Evolutionary conservation across 2,888 invertebrate genomes (phyloP).

Genomic region (Branchinecta sandiegonensis): DNA sequence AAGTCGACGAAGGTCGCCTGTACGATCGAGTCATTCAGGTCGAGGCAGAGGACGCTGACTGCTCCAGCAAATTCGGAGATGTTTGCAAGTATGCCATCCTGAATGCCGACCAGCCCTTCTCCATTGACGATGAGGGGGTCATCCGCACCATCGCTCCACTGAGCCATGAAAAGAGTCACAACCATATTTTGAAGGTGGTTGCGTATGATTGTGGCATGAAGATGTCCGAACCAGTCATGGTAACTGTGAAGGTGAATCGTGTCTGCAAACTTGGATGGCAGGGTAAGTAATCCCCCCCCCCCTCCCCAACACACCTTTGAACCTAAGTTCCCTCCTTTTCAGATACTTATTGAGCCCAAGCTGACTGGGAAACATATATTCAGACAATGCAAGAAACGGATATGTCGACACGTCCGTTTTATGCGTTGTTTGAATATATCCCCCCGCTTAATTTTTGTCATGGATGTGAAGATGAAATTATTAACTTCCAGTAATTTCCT

Average conservation of each 20-base stretch:
- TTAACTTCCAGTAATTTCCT: no score
- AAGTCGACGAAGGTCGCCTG: constrained; percentile 76
- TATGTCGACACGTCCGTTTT: no score
- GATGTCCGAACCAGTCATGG: constrained; percentile 81
- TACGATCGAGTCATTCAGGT: constrained; percentile 81
- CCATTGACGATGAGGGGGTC: constrained; percentile 79
- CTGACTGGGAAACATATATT: no score
- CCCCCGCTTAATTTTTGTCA: no score
- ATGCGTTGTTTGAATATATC: no score
- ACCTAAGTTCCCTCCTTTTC: no score
- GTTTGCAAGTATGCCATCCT: constrained; percentile 96
- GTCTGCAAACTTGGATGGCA: constrained; percentile 64
- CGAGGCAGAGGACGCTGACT: constrained; percentile 82
- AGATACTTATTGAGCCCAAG: no score
- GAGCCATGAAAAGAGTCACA: constrained; percentile 81
- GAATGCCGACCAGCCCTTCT: constrained; percentile 76
- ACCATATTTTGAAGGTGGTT: constrained; percentile 88
- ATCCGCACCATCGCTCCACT: constrained; percentile 85
- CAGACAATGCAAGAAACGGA: no score
- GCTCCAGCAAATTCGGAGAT: constrained; percentile 85
- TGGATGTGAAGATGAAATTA: no score
- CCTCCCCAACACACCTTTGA: no score
- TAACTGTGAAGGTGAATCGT: constrained; percentile 81
- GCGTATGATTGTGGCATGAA: constrained; percentile 97
- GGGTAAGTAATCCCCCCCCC: constrained; percentile 38